These are phyloP conservation scores for Xenopus tropicalis DNA, from an alignment of 2,113 vertebrate genomes.

Conservation along the genomic window DNA sequence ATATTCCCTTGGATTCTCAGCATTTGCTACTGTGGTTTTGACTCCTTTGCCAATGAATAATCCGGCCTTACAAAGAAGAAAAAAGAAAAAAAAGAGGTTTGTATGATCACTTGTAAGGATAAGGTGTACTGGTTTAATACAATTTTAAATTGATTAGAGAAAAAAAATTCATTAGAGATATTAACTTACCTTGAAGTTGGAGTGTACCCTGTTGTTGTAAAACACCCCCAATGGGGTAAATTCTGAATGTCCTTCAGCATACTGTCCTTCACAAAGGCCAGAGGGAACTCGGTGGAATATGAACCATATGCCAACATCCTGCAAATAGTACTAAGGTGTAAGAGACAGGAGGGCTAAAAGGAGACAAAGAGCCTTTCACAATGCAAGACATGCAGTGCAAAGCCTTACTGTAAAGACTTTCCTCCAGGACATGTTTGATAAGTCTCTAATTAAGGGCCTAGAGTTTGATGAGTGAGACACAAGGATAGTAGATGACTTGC, in stretches of 20 bases:
- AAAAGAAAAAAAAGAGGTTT: too few relatives aligned
- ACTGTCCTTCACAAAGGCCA: slow-evolving; percentile 44
- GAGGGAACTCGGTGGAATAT: slow-evolving; percentile 54
- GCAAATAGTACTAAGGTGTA: slow-evolving; percentile 3
- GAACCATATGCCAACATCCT: slow-evolving; percentile 55
- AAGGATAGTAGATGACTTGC: too few relatives aligned
- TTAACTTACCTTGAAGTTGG: slow-evolving; percentile 54
- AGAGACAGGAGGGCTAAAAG: too few relatives aligned
- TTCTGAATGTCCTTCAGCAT: slow-evolving; percentile 52
- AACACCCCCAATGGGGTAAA: slow-evolving; percentile 51
- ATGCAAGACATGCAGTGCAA: too few relatives aligned
- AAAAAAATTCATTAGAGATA: neutral
- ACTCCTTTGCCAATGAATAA: slow-evolving; percentile 58
- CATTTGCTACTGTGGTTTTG: slow-evolving; percentile 48
- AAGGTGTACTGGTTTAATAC: neutral
- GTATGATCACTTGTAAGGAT: neutral
- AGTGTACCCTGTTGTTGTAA: slow-evolving; percentile 56
- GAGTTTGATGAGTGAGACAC: too few relatives aligned
- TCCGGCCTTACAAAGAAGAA: slow-evolving; percentile 50
- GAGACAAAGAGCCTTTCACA: too few relatives aligned
- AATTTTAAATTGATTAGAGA: neutral
- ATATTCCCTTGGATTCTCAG: slow-evolving; percentile 59
- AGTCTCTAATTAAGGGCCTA: too few relatives aligned
- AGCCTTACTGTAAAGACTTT: too few relatives aligned
- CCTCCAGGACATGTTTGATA: too few relatives aligned